Evolutionary conservation across 37 sponge, comb jelly and placozoan genomes (phyloP).

Genomic region (Petrosia ficiformis): DNA sequence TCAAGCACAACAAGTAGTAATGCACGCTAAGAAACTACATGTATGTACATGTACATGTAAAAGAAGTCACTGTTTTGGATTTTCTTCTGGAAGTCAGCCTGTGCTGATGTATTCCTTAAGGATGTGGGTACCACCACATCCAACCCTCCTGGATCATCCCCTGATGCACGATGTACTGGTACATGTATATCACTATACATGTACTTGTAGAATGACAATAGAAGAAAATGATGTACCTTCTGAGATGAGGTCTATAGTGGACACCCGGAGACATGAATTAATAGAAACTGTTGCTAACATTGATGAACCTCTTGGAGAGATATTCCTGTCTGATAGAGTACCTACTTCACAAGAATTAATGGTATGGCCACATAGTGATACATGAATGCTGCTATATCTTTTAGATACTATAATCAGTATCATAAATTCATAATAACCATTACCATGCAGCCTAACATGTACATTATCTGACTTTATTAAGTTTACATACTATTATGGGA

Average conservation of each 20-base stretch:
- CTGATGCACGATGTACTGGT: neutral
- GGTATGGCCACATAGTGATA: too few relatives aligned
- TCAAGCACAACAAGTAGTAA: too few relatives aligned
- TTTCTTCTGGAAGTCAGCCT: constrained; percentile 21
- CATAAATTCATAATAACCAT: too few relatives aligned
- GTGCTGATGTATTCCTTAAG: too few relatives aligned
- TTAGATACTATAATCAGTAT: too few relatives aligned
- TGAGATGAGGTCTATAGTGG: constrained; percentile 36
- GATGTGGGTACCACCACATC: too few relatives aligned
- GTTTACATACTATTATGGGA: too few relatives aligned
- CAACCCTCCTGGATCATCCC: too few relatives aligned
- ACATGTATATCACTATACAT: neutral
- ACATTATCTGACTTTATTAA: too few relatives aligned
- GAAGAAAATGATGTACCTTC: constrained; percentile 66
- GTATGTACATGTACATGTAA: neutral
- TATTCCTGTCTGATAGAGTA: constrained; percentile 66
- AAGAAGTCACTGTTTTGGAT: neutral
- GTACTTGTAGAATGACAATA: constrained; percentile 8
- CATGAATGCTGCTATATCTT: too few relatives aligned
- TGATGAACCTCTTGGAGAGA: constrained; percentile 90
- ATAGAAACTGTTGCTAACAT: constrained; percentile 91
- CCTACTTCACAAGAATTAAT: constrained; percentile 64
- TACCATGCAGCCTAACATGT: too few relatives aligned
- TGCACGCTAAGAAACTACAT: too few relatives aligned
- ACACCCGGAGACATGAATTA: constrained; percentile 48